Evolutionary conservation across 2,797 vertebrate species (phyloP), one percentile per base, ranked within the genome.

Genomic region (Poecilia velifera): DNA sequence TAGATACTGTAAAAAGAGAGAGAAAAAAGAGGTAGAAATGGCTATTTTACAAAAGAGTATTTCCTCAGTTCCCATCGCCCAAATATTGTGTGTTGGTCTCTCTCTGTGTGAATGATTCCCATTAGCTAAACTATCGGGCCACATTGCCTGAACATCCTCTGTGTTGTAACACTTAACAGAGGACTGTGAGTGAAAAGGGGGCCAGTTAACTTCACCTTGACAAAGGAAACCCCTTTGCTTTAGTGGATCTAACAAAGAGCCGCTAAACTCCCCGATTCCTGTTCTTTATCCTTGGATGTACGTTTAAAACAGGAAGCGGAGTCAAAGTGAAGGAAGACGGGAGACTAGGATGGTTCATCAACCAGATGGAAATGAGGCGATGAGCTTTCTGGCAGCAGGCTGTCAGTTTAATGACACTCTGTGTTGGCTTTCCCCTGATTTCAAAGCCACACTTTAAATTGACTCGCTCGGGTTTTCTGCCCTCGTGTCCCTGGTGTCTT

Each of bases 371-470:
- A 93, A 90, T 84, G 90, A 87, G 84, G 83, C 90, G 88, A 89
- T 84, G 85, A 92, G 84, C 78, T 89, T 82, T 84, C 88, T 91
- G 88, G 91, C 90, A 91, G 87, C 76, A 80, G 87, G 55, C 76
- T 87, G 92, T 90, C 92, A 93, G 87, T 93, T 94, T 93, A 93
- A 95, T 80, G 80, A 91, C 84, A 84, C 89, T 82, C 81, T 83
- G 81, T 87, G 91, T 90, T 89, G 81, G 84, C 85, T 84, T 91
- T 86, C 85, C 78, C 83, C 55, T 66, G 28, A 73, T 77, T 90
- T 93, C 86, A 88, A 12, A 83, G 82, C 76, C 53, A 47, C 87
- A 76, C 81, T 88, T 89, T 89, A 72, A 51, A 88, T 79, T 85
- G 49, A 84, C 82, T 86, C 43, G 74, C 59, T 75, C 82, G 28